Evolutionary conservation across 2,113 vertebrate species (phyloP), one percentile per base, ranked within the genome.

Genomic region (Callipepla squamata): DNA sequence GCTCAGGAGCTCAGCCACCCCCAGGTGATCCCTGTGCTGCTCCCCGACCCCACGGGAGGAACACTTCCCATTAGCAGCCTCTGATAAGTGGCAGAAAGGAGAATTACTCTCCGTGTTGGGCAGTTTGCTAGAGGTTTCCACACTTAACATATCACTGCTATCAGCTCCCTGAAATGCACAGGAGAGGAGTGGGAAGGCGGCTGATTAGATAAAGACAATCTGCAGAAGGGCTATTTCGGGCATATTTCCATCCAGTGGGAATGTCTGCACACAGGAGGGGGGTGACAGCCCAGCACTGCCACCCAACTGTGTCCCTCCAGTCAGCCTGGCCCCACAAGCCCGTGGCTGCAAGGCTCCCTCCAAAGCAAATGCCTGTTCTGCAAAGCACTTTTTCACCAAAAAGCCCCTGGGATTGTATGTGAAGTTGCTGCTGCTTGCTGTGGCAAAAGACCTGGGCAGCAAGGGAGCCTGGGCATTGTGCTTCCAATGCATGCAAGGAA

Each of bases 161-260:
- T 96, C 97, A 97, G 96, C 93, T 94, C 93, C 92, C 91, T 88
- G 93, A 89, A 96, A 96, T 94, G 96, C 80, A 48, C 87, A 15
- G 69, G 65, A 79, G 53, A 68, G 80, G 91, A 79, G 85, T 12
- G 83, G 4, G 7, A 80, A 89, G 87, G 92, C 1, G 0, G 59
- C 80, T 70, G 97, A 97, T 96, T 96, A 97, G 97, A 97, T 97
- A 97, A 94, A 89, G 91, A 89, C 93, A 96, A 96, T 97, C 95
- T 87, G 88, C 47, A 3, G 90, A 91, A 76, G 67, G 69, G 91
- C 97, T 97, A 97, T 97, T 97, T 97, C 44, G 55, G 88, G 96
- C 96, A 96, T 97, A 95, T 97, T 97, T 97, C 97, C 97, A 97
- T 96, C 32, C 3, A 94, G 87, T 3, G 25, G 58, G 92, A 90